phyloP scores from a whole-genome alignment of 2,888 invertebrate species.

The Pseudanteris insignis region DNA sequence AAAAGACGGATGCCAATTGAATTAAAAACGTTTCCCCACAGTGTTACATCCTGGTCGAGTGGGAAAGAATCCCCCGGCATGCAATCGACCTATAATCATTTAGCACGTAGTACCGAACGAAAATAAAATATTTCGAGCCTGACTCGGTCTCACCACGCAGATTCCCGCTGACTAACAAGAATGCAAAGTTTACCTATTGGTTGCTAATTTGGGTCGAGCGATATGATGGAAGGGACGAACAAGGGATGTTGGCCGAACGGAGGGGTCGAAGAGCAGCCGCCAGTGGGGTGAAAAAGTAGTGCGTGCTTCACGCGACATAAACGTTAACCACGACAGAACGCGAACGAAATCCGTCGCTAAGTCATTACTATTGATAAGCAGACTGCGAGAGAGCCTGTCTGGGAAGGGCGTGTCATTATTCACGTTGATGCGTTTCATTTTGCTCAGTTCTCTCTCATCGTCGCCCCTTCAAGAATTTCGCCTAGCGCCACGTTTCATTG shows the following conservation, averaged over 20 bases:
- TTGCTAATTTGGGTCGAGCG: conserved; percentile 1
- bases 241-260: conserved; percentile 9
- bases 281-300: conserved; percentile 47
- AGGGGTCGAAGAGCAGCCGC: conserved; percentile 25
- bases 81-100: too few relatives aligned
- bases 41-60: too few relatives aligned
- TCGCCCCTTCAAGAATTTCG: conserved; percentile 39
- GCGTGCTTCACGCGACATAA: conserved; percentile 61
- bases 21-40: too few relatives aligned
- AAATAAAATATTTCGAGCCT: conserved; percentile 23
- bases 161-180: conserved; percentile 16
- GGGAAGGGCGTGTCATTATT: conserved; percentile 56
- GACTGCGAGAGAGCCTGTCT: conserved; percentile 52
- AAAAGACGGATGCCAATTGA: too few relatives aligned
- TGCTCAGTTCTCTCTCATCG: conserved; percentile 48
- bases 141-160: not conserved
- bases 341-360: conserved; percentile 52
- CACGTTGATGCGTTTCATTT: conserved; percentile 60
- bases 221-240: conserved; percentile 1
- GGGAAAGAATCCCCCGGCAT: too few relatives aligned
- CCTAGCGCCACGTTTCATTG: conserved; percentile 37
- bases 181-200: conserved; percentile 18
- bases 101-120: too few relatives aligned
- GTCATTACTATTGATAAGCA: conserved; percentile 60
- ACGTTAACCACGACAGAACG: conserved; percentile 39